Evolutionary conservation across 2,113 vertebrate species (phyloP), one percentile per base, ranked within the genome.

Genomic region (Aspiorhynchus laticeps): DNA sequence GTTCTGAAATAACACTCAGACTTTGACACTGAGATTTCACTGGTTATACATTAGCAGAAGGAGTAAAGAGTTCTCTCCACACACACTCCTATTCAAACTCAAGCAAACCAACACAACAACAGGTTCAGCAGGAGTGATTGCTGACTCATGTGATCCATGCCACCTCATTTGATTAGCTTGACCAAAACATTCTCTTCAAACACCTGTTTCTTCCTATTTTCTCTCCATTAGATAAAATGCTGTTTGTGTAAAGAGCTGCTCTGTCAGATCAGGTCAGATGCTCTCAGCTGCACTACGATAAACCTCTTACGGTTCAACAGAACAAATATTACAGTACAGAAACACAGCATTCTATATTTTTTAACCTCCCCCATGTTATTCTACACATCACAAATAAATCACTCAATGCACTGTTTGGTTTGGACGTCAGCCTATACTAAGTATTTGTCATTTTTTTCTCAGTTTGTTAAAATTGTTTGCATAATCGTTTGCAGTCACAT

Each of bases 1-100:
- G 14, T 71, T n/a, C 63, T 33, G 9, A 82, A 67, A 69, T 17
- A 51, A 46, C 59, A 43, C 15, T 43, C 36, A n/a, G 51, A 82
- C 79, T 81, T 82, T 82, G 69, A 73, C 77, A 63, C 36, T 38
- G 79, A 82, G 21, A 65, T 87, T 87, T 87, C 69, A 83, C 79
- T 82, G 28, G 73, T 87, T 82, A 83, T 61, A 28, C 73, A 87
- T 82, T 82, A 75, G 56, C 43, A 82, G 79, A 76, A 74, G 38
- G 46, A 17, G 31, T 80, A 80, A 63, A 73, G 36, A 53, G 76
- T 24, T 33, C 79, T 46, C 17, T 65, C 36, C 9, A 33, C 59
- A 75, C 86, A 46, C 77, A 86, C 61, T 41, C 24, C 48, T 69
- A 73, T 73, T 67, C 79, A 87, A 80, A 73, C 79, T 43, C n/a